Conservation (phyloP, 2,113 vertebrate genomes). For the Albula goreensis region DNA sequence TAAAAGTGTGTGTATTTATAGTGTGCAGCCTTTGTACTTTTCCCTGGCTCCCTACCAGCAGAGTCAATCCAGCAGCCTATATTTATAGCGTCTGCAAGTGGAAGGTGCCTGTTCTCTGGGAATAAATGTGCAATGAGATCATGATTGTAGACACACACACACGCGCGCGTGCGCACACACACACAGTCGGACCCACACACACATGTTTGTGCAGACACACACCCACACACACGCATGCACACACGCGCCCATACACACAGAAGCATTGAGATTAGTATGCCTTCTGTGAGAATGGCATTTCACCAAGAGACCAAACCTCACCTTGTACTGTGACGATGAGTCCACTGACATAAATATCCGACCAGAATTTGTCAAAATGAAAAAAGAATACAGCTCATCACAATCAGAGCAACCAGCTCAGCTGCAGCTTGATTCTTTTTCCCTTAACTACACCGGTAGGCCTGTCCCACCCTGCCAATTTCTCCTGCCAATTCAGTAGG, state of each 20-base stretch:
- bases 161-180: background rate
- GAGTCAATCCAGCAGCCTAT: background rate
- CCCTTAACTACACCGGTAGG: background rate
- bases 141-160: conserved; percentile 11
- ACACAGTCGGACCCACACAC: background rate
- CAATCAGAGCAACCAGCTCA: background rate
- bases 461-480: background rate
- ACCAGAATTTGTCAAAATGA: background rate
- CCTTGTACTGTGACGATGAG: background rate
- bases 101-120: conserved; percentile 13
- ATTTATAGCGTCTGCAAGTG: conserved; percentile 20
- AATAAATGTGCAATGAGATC: conserved; percentile 23
- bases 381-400: background rate
- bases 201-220: too few relatives aligned
- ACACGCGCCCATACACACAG: background rate
- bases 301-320: background rate
- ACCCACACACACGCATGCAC: background rate
- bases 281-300: background rate
- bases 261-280: background rate
- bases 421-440: background rate
- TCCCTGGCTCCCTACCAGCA: conserved; percentile 1
- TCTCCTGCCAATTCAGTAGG: background rate
- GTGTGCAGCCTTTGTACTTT: conserved; percentile 23
- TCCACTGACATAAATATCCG: background rate
- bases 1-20: conserved; percentile 35